Conservation (phyloP, 2,797 vertebrate genomes). For the Petrocephalus schoutedeni region DNA sequence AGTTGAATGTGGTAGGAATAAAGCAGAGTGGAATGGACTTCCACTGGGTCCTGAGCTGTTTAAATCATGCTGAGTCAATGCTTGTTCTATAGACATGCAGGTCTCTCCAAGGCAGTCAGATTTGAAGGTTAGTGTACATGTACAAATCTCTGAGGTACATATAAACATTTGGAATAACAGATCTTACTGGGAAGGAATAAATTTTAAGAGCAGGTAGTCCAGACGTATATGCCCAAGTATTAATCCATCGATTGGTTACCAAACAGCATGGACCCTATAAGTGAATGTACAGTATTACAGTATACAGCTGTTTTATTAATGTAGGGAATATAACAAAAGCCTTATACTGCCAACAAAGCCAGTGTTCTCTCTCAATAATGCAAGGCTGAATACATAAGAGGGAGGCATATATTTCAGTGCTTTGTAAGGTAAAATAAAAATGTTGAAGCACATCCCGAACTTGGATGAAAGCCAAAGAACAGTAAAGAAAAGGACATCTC, state of each 20-base stretch:
- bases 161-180: background rate
- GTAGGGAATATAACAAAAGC: background rate
- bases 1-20: background rate
- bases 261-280: background rate
- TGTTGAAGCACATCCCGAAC: background rate
- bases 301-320: background rate
- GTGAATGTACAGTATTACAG: background rate
- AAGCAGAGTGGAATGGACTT: background rate
- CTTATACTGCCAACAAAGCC: background rate
- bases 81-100: background rate
- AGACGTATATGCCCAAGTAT: background rate
- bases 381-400: background rate
- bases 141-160: background rate
- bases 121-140: background rate
- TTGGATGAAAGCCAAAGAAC: background rate
- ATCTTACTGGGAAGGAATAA: background rate
- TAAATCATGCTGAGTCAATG: constrained; percentile 4
- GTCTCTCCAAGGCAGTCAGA: background rate
- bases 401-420: background rate
- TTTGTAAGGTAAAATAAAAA: constrained; percentile 11
- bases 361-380: background rate
- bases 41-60: background rate
- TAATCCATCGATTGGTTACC: background rate
- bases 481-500: background rate
- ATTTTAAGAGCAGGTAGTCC: background rate